phyloP scores from a whole-genome alignment of 2,888 invertebrate species.

The Biston betularia region DNA sequence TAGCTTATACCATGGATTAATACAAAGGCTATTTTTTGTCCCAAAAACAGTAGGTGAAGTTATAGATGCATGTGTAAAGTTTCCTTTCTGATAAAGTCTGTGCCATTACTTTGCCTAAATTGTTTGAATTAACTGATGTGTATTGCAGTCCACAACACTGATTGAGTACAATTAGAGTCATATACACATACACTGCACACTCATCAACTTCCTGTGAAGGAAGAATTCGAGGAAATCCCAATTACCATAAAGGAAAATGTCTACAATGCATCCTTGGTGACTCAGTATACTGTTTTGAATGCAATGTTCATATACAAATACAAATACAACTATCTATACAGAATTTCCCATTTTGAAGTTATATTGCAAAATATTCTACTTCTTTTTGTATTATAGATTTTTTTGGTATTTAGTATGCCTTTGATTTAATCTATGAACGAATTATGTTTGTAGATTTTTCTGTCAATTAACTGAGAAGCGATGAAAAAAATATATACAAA shows the following conservation, averaged over 20 bases:
- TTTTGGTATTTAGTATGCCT: no score
- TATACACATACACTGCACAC: neutral
- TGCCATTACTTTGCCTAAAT: neutral
- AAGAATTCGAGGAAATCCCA: constrained; percentile 12
- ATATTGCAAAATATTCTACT: no score
- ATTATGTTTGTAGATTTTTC: no score
- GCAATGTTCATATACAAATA: neutral
- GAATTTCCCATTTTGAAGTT: neutral
- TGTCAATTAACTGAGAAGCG: no score
- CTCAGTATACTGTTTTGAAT: neutral
- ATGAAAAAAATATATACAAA: no score
- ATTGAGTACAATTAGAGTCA: constrained; percentile 6
- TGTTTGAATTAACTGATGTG: neutral
- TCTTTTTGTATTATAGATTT: no score
- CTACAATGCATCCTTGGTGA: constrained; percentile 7
- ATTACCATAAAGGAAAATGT: constrained; percentile 6
- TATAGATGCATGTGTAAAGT: neutral
- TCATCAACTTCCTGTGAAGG: constrained; percentile 14
- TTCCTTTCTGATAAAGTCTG: neutral
- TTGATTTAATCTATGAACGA: no score
- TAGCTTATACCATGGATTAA: no score
- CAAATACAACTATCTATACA: neutral
- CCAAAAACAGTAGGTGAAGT: neutral
- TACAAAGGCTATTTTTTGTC: no score
- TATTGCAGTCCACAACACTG: constrained; percentile 6